Evolutionary conservation across 2,113 vertebrate genomes (phyloP).

Genomic region (Gadus chalcogrammus): DNA sequence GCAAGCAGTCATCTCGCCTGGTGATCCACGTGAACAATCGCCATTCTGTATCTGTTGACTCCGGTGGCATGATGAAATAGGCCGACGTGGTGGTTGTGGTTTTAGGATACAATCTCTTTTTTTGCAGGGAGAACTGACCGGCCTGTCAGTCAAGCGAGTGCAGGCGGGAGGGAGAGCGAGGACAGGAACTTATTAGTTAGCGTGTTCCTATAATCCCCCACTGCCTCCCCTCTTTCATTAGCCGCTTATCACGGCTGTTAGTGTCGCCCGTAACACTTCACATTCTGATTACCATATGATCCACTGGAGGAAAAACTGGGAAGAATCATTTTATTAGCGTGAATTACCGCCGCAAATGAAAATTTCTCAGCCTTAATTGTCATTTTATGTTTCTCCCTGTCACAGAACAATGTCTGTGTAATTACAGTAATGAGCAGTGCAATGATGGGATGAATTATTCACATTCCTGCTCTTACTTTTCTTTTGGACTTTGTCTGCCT

Average conservation of each 20-base stretch:
- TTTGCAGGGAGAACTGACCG: constrained; percentile 53
- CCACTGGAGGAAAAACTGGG: constrained; percentile 34
- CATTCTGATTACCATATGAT: constrained; percentile 72
- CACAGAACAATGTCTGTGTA: constrained; percentile 63
- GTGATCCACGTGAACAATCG: too few species aligned
- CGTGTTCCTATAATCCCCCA: constrained; percentile 61
- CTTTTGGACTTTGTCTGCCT: constrained; percentile 13
- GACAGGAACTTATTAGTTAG: constrained; percentile 62
- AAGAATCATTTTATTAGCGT: constrained; percentile 65
- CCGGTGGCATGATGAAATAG: too few species aligned
- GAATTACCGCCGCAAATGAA: constrained; percentile 72
- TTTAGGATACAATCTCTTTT: constrained; percentile 39
- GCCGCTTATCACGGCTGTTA: constrained; percentile 61
- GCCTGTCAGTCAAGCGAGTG: constrained; percentile 43
- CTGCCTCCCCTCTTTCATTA: constrained; percentile 66
- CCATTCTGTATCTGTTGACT: too few species aligned
- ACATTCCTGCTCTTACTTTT: constrained; percentile 38
- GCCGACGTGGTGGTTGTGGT: constrained; percentile 36
- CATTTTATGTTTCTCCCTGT: constrained; percentile 64
- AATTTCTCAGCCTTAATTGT: constrained; percentile 66
- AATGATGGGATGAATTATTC: constrained; percentile 61
- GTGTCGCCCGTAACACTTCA: constrained; percentile 74
- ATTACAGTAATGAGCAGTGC: constrained; percentile 63
- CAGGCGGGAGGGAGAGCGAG: constrained; percentile 37
- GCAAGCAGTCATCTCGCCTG: too few species aligned